Conservation (phyloP, 1,140 invertebrate species). For the Euwallacea fornicatus region DNA sequence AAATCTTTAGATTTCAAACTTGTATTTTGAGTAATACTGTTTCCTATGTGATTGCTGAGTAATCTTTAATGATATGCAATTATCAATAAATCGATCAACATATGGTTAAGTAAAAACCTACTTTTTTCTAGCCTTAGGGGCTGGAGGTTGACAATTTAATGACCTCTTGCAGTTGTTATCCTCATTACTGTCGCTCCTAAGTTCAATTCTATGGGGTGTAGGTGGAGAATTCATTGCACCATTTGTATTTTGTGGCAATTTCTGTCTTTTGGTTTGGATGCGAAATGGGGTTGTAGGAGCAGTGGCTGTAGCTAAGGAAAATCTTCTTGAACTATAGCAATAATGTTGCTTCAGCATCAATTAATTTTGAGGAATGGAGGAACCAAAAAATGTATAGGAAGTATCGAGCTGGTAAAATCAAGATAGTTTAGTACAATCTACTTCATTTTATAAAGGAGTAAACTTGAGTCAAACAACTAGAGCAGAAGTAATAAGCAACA, state of each 20-base stretch:
- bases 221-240: slow-evolving; percentile 34
- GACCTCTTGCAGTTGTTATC: slow-evolving; percentile 25
- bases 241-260: slow-evolving; percentile 9
- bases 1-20: slow-evolving; percentile 27
- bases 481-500: too few species aligned
- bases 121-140: slow-evolving; percentile 41
- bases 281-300: slow-evolving; percentile 29
- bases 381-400: too few species aligned
- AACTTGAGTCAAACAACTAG: too few species aligned
- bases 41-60: slow-evolving; percentile 17
- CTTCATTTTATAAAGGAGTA: too few species aligned
- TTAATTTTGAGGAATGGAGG: too few species aligned
- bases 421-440: too few species aligned
- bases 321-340: neutral
- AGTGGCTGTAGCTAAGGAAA: slow-evolving; percentile 11
- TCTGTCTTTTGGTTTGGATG: slow-evolving; percentile 35
- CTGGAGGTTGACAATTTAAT: slow-evolving; percentile 25
- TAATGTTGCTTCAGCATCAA: too few species aligned
- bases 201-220: slow-evolving; percentile 48
- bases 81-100: too few species aligned
- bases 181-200: slow-evolving; percentile 40
- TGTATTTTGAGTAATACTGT: slow-evolving; percentile 9
- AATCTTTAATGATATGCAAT: slow-evolving; percentile 2
- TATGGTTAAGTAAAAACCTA: slow-evolving; percentile 6
- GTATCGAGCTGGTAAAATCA: too few species aligned